Conservation (phyloP, 2,113 vertebrate species). For the Psammodynastes pulverulentus region DNA sequence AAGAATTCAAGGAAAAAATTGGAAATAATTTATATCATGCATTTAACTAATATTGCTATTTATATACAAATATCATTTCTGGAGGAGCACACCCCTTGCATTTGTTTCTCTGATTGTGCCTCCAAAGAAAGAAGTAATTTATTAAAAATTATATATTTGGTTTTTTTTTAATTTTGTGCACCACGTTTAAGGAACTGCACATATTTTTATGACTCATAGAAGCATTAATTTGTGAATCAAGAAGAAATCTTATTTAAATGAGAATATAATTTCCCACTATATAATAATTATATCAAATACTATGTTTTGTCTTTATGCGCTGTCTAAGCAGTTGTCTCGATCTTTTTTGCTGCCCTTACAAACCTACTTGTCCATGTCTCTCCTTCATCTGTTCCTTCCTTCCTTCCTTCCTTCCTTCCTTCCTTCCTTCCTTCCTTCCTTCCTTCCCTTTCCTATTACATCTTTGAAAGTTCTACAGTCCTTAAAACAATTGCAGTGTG, state of each 20-base stretch:
- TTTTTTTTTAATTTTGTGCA: not conserved
- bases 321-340: not conserved
- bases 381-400: not conserved
- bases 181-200: not conserved
- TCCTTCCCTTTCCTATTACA: not conserved
- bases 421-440: no score
- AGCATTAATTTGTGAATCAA: not conserved
- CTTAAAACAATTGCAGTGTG: not conserved
- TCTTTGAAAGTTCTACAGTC: constrained; percentile 28
- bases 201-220: not conserved
- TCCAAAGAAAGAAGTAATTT: not conserved
- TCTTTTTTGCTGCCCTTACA: constrained; percentile 39
- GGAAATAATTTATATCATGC: constrained; percentile 46
- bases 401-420: no score
- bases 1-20: constrained; percentile 39
- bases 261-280: constrained; percentile 17
- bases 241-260: constrained; percentile 1
- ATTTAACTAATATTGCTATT: constrained; percentile 35
- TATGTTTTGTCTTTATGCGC: constrained; percentile 31
- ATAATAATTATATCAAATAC: constrained; percentile 29
- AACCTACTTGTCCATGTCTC: constrained; percentile 27
- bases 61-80: not conserved
- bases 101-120: not conserved
- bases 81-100: constrained; percentile 37
- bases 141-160: not conserved